phyloP scores from a whole-genome alignment of 2,113 vertebrate species.

The Neoarius graeffei region DNA sequence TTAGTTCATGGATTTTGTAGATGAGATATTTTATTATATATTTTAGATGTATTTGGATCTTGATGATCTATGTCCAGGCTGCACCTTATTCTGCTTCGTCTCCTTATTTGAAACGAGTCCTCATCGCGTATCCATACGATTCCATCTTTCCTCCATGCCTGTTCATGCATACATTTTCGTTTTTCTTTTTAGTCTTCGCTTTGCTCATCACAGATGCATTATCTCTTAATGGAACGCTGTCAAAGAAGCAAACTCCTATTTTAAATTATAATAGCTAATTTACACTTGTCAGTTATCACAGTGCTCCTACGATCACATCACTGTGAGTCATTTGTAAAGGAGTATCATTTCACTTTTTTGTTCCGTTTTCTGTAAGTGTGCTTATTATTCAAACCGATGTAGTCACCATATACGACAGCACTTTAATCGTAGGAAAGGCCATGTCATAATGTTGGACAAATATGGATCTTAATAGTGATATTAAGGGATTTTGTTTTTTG shows the following conservation, averaged over 20 bases:
- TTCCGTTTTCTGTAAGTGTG: constrained; percentile 35
- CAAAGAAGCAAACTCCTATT: constrained; percentile 45
- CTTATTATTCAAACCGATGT: constrained; percentile 31
- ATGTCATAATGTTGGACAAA: constrained; percentile 42
- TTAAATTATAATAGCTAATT: constrained; percentile 47
- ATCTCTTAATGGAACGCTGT: constrained; percentile 49
- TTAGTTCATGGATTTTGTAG: constrained; percentile 36
- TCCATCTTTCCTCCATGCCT: constrained; percentile 44
- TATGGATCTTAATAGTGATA: constrained; percentile 35
- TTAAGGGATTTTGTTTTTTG: not conserved
- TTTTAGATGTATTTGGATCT: constrained; percentile 53
- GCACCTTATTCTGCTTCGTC: constrained; percentile 56
- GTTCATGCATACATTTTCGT: constrained; percentile 36
- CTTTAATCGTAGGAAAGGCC: constrained; percentile 51
- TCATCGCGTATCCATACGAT: constrained; percentile 34
- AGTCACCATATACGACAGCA: constrained; percentile 45
- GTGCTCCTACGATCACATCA: constrained; percentile 46
- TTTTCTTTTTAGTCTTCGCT: constrained; percentile 37
- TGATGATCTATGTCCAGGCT: constrained; percentile 52
- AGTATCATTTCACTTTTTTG: constrained; percentile 44
- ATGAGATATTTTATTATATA: constrained; percentile 49
- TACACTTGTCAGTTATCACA: constrained; percentile 30
- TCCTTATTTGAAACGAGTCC: constrained; percentile 25
- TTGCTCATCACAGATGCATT: constrained; percentile 47
- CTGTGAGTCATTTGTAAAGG: constrained; percentile 50